These are phyloP conservation scores for Nannobrachium achirus DNA, from an alignment of 2,113 vertebrate genomes.

Conservation along the genomic window DNA sequence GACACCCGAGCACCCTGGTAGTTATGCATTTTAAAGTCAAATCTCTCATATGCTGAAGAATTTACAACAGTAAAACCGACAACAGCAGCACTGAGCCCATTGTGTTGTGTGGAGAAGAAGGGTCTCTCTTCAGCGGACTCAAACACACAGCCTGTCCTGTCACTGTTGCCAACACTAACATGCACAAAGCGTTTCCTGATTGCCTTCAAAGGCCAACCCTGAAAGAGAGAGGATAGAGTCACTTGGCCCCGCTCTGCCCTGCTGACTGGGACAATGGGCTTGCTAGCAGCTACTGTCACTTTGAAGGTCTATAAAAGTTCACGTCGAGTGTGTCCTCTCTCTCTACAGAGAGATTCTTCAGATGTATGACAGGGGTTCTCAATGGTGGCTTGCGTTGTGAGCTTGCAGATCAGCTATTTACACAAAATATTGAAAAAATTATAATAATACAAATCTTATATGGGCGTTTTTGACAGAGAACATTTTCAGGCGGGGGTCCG, in stretches of 20 bases:
- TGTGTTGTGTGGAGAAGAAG: background rate
- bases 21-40: background rate
- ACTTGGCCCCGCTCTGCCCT: slow-evolving; percentile 52
- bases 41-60: background rate
- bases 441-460: too few relatives aligned
- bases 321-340: background rate
- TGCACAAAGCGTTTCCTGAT: slow-evolving; percentile 67
- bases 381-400: too few relatives aligned
- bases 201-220: slow-evolving; percentile 9
- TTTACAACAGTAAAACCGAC: background rate
- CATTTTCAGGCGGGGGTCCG: too few relatives aligned
- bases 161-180: slow-evolving; percentile 47
- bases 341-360: background rate
- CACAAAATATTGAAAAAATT: too few relatives aligned
- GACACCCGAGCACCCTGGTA: too few relatives aligned
- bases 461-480: too few relatives aligned
- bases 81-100: background rate
- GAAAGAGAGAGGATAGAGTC: background rate
- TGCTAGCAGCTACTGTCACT: too few relatives aligned
- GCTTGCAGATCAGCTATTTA: too few relatives aligned
- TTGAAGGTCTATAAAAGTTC: background rate
- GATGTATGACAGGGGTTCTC: too few relatives aligned
- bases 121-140: background rate
- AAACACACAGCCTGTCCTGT: slow-evolving; percentile 2
- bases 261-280: slow-evolving; percentile 34